Percentiles rank a stretch among this genome's conserved stretches.
phyloP scores from a whole-genome alignment of 2,113 vertebrate species.

The Crypturellus undulatus region DNA sequence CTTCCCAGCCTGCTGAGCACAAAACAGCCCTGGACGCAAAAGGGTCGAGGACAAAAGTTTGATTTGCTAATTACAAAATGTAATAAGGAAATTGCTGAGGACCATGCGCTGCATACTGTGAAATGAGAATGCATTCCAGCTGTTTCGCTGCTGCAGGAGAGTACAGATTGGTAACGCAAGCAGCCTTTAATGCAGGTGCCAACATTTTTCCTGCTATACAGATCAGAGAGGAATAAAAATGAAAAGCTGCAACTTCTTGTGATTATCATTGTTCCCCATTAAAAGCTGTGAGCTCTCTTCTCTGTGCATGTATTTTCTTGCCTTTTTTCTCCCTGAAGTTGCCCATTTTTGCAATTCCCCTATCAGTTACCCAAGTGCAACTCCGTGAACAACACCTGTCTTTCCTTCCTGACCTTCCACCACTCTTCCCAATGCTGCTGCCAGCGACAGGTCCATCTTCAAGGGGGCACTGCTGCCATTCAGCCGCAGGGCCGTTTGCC shows the following conservation, averaged over 20 bases:
- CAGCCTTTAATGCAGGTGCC: neutral
- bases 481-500: neutral
- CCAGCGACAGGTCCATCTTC: neutral
- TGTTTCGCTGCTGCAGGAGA: neutral
- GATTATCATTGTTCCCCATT: neutral
- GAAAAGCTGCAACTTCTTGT: neutral
- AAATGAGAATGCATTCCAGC: neutral
- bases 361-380: neutral
- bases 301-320: neutral
- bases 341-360: neutral
- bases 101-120: neutral
- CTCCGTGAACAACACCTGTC: rapidly evolving
- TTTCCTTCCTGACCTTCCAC: neutral
- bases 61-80: conserved; percentile 38
- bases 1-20: neutral
- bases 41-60: conserved; percentile 37
- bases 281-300: neutral
- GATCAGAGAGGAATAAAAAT: neutral
- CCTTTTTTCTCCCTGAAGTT: neutral
- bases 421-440: neutral
- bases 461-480: neutral
- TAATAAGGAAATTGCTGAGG: conserved; percentile 4
- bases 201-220: neutral
- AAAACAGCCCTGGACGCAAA: conserved; percentile 10
- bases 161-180: neutral